Evolutionary conservation across 2,113 vertebrate genomes (phyloP).

Genomic region (Pampusana beccarii): DNA sequence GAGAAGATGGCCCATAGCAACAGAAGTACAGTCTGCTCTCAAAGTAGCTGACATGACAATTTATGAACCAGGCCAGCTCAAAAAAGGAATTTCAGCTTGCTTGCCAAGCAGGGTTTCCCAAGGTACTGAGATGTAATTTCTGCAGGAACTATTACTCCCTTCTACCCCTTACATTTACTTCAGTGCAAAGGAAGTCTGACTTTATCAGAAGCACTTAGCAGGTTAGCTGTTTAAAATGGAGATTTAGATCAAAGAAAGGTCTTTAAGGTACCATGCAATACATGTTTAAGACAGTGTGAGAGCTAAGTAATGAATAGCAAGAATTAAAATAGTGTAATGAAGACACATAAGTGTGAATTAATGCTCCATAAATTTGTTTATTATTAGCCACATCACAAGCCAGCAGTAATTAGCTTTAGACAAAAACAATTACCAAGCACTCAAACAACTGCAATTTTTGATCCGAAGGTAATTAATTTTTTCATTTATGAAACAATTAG

Average conservation of each 20-base stretch:
- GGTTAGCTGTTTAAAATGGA: background rate
- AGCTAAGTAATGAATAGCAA: background rate
- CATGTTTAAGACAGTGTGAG: background rate
- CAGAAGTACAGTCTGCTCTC: background rate
- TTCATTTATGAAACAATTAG: slow-evolving; percentile 39
- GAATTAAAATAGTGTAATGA: slow-evolving; percentile 31
- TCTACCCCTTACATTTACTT: background rate
- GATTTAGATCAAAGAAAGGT: background rate
- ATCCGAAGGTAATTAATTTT: slow-evolving; percentile 33
- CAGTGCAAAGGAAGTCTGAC: background rate
- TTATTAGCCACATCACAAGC: slow-evolving; percentile 47
- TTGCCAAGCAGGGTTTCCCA: background rate
- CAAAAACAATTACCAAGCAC: slow-evolving; percentile 52
- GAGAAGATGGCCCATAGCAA: background rate
- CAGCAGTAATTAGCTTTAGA: slow-evolving; percentile 51
- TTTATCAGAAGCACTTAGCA: background rate
- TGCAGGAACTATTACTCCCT: background rate
- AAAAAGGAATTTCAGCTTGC: background rate
- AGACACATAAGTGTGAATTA: background rate
- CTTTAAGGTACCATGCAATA: background rate
- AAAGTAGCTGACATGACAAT: background rate
- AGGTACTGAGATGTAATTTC: background rate
- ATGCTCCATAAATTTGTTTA: slow-evolving; percentile 26
- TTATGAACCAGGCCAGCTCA: background rate
- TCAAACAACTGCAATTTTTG: slow-evolving; percentile 12